Conservation (phyloP, 2,888 invertebrate species). For the Eupeodes latifasciatus region DNA sequence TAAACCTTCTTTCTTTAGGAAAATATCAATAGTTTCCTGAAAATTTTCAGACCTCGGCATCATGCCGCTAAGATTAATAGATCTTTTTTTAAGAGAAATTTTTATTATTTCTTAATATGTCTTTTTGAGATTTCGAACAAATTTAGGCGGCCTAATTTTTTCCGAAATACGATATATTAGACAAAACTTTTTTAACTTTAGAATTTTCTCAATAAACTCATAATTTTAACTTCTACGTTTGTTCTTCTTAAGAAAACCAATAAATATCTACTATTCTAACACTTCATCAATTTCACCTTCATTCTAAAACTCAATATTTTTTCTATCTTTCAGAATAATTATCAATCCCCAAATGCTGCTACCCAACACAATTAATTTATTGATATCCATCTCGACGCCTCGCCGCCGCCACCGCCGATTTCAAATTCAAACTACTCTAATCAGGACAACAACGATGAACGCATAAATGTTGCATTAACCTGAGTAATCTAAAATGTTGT, state of each 20-base stretch:
- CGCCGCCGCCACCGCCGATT: conserved; percentile 19
- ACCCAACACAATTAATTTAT: conserved; percentile 39
- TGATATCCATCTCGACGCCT: conserved; percentile 6
- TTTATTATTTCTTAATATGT: no score
- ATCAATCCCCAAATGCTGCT: conserved; percentile 54
- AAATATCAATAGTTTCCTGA: no score
- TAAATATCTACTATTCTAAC: neutral
- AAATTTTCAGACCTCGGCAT: no score
- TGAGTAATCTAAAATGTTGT: conserved; percentile 73
- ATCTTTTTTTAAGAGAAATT: no score
- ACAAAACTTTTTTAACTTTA: no score
- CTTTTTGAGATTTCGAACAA: no score
- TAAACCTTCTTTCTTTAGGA: no score
- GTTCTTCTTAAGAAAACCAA: no score
- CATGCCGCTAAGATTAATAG: no score
- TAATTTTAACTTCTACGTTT: neutral
- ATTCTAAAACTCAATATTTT: neutral
- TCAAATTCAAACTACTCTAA: conserved; percentile 30
- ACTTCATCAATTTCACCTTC: neutral
- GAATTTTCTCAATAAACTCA: no score
- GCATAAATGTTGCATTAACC: conserved; percentile 82
- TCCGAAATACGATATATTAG: no score
- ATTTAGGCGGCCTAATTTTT: no score
- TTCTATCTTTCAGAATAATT: conserved; percentile 44
- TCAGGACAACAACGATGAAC: conserved; percentile 48